Evolutionary conservation across 2,797 vertebrate species (phyloP), one percentile per base, ranked within the genome.

Genomic region (Uromys caudimaculatus): DNA sequence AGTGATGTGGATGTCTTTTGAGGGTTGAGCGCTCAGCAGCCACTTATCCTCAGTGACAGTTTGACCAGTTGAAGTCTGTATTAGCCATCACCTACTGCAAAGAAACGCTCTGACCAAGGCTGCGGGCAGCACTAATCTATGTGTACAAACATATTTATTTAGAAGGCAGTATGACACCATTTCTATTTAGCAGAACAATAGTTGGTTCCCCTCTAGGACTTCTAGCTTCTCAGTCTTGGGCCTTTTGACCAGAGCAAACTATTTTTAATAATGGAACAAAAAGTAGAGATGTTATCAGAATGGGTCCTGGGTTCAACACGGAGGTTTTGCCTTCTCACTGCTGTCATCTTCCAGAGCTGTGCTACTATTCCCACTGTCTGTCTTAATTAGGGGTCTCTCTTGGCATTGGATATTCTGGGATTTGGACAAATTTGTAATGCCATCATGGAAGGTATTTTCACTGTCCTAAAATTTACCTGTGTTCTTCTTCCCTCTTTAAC

Each of bases 201-300:
- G 84, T 54, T 71, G 35, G 32, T 69, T 69, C 13, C 9, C 62
- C 21, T 69, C 7, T 71, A 52, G 84, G 13, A 54, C 13, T n/a
- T 71, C 0, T 85, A 85, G 32, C 47, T 71, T n/a, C 64, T n/a
- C 0, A 19, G 84, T 32, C 35, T 27, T 71, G 35, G 50, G 50
- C 85, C 64, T 71, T 87, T 71, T 71, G 84, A 87, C 12, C 64
- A 87, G 23, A 54, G 35, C 35, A 54, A 71, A 87, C 67, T 50
- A 85, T 24, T 76, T 95, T 96, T 54, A 82, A 54, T 50, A 88
- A 71, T 41, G 52, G 71, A 71, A 35, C 56, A 93, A 16, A 79
- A 64, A 47, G 29, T 54, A 24, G 41, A 87, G 87, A 83, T 75
- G 79, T 87, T 81, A 52, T 81, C 11, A 41, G 54, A 62, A 52